phyloP scores from a whole-genome alignment of 2,113 vertebrate genomes.

The Pluvialis apricaria region DNA sequence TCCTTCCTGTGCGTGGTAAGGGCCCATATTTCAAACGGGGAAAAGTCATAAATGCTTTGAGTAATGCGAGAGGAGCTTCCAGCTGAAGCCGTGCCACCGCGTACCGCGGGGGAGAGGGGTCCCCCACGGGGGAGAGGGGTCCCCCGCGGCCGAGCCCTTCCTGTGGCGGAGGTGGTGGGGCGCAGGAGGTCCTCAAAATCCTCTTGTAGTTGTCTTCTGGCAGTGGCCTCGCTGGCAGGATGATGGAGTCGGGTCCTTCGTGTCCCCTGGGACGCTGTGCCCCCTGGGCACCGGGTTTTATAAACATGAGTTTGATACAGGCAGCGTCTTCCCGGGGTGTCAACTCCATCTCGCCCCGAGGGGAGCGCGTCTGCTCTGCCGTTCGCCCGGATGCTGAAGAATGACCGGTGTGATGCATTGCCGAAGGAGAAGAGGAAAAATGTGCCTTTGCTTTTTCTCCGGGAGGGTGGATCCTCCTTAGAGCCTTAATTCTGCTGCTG shows the following conservation, averaged over 20 bases:
- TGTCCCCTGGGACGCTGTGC: neutral
- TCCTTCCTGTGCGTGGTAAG: slow-evolving; percentile 46
- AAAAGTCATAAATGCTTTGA: slow-evolving; percentile 47
- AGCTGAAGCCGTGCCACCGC: neutral
- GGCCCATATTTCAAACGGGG: slow-evolving; percentile 29
- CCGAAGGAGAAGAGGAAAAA: neutral
- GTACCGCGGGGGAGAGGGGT: neutral
- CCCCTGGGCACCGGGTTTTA: neutral
- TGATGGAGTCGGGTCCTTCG: fast-evolving
- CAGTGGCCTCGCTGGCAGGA: fast-evolving
- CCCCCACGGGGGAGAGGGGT: neutral
- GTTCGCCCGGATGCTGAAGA: fast-evolving
- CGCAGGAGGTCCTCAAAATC: fast-evolving
- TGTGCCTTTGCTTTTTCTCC: neutral
- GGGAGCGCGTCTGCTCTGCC: neutral
- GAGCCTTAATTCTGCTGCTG: neutral
- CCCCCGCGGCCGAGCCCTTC: fast-evolving
- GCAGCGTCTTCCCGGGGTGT: neutral
- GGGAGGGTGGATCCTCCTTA: neutral
- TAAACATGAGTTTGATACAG: too few species aligned
- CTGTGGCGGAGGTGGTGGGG: fast-evolving
- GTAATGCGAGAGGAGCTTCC: slow-evolving; percentile 15
- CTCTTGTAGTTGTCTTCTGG: neutral
- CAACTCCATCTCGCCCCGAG: fast-evolving
- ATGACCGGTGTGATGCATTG: fast-evolving